Evolutionary conservation across 2,888 invertebrate species (phyloP), one percentile per base, ranked within the genome.

Genomic region (Tiliacea citrago): DNA sequence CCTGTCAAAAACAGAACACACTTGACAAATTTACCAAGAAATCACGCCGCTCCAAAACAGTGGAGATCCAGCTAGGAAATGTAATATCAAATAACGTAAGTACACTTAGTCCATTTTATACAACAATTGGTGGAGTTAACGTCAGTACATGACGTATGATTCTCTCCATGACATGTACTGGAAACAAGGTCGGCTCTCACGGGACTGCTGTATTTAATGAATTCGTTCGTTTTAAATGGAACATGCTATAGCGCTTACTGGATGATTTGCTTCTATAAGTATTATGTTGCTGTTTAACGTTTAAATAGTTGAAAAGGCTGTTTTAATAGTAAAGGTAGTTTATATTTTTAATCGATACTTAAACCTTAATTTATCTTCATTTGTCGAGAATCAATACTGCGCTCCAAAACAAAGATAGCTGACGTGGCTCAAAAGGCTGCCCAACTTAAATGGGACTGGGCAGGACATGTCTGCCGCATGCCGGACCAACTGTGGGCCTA

Each of bases 151-250:
- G 79, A 79, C 73, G 57, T 77, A 67, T 83, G 83, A 79, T 83
- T 79, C 83, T 21, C 73, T 65, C 51, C 71, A 67, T 83, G 83
- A 83, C 86, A 74, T 57, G 73, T 61, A 55, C 66, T 66, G 49
- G 73, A 75, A 85, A 84, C 81, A 86, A 63, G 84, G 86, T 65
- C 81, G 65, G n/a, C 45, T 57, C 84, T 68, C 77, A 7, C 9
- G 84, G 68, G 86, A 75, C 45, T 12, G 12, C 18, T 72, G 75
- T 72, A 68, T 68, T 83, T 74, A 72, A 80, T 84, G 86, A 86
- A 83, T 86, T 79, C 81, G 66, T 68, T 60, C 63, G 68, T 61
- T 83, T 77, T 75, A 77, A 83, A 77, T 84, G 74, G 72, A 73
- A 77, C 74, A 63, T 58, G 60, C 29, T 62, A 61, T 65, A 70